These are phyloP conservation scores for Notothenia coriiceps DNA, from an alignment of 2,113 vertebrate species.

Conservation along the genomic window DNA sequence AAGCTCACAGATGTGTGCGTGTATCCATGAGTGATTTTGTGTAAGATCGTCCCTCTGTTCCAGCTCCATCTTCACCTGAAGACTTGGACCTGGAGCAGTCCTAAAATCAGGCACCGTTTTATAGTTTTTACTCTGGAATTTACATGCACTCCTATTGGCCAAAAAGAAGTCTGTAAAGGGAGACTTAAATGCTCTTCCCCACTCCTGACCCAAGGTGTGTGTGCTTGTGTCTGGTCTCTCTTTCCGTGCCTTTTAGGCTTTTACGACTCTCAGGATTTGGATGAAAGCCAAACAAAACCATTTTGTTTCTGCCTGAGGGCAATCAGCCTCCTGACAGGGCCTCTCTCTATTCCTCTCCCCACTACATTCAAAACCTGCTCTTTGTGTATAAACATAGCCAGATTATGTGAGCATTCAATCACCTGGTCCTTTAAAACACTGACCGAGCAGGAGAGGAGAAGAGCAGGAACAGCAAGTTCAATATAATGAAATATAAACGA, in stretches of 20 bases:
- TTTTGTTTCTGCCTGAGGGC: conserved; percentile 70
- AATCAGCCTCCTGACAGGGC: conserved; percentile 42
- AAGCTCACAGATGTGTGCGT: conserved; percentile 32
- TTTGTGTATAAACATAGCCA: conserved; percentile 58
- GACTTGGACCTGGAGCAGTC: conserved; percentile 41
- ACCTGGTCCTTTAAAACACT: conserved; percentile 57
- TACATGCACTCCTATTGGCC: conserved; percentile 35
- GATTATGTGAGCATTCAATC: conserved; percentile 65
- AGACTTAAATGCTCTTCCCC: conserved; percentile 36
- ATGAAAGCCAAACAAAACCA: conserved; percentile 66
- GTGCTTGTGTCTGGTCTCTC: conserved; percentile 19
- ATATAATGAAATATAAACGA: background rate
- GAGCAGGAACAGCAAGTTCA: background rate
- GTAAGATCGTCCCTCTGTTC: conserved; percentile 29
- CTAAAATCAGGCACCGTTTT: conserved; percentile 59
- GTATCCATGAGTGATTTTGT: conserved; percentile 15
- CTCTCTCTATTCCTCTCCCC: conserved; percentile 19
- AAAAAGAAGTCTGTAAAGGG: conserved; percentile 31
- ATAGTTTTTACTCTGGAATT: conserved; percentile 60
- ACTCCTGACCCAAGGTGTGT: conserved; percentile 43
- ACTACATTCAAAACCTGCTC: conserved; percentile 37
- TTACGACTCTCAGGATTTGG: conserved; percentile 61
- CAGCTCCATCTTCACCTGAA: conserved; percentile 49
- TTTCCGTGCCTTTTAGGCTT: conserved; percentile 45
- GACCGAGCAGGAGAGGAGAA: conserved; percentile 13